Evolutionary conservation across 1,140 invertebrate genomes (phyloP), one percentile per base, ranked within the genome.

Genomic region (Pseudomyrmex sp.): DNA sequence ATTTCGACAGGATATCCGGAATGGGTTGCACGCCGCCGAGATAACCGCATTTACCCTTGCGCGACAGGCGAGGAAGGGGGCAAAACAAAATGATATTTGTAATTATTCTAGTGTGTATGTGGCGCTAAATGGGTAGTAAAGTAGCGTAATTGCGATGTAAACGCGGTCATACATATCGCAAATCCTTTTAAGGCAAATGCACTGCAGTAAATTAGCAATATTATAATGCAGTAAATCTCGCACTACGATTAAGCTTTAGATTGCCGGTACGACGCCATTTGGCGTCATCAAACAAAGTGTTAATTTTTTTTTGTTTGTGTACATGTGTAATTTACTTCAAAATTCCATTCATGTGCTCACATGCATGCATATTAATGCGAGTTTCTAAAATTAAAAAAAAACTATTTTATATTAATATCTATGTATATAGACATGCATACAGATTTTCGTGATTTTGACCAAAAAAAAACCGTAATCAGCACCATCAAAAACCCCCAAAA

Each of bases 1-100:
- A 91, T 89, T 91, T 90, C 85, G 84, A 90, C 85, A 86, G 87
- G 90, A 91, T 90, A 89, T 92, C 91, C 91, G 90, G 87, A 91
- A 91, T 70, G 85, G 63, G 83, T 90, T 85, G 87, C 86, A 13
- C 75, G 68, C 59, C 20, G 18, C n/a, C 61, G 20, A 85, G 86
- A 88, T 88, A 88, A 88, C 5, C 35, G 35, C 56, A 56, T 77
- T 88, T 73, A 87, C 68, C 82, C 85, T 69, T 73, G 85, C 80
- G 59, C 9, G n/a, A 13, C n/a, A 35, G 35, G 35, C 35, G 35
- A 35, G 13, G 18, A n/a, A 35, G n/a, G 9, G 65, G 12, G 44
- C 15, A 26, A 59, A 50, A 72, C 76, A 59, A 80, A 80, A 80
- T 59, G 66, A 80, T 80, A 80, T 72, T 70, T 59, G 44, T 79